Percentiles rank a stretch among this genome's conserved stretches.
Conservation (phyloP, 2,797 vertebrate species). For the Sebastes minor region DNA sequence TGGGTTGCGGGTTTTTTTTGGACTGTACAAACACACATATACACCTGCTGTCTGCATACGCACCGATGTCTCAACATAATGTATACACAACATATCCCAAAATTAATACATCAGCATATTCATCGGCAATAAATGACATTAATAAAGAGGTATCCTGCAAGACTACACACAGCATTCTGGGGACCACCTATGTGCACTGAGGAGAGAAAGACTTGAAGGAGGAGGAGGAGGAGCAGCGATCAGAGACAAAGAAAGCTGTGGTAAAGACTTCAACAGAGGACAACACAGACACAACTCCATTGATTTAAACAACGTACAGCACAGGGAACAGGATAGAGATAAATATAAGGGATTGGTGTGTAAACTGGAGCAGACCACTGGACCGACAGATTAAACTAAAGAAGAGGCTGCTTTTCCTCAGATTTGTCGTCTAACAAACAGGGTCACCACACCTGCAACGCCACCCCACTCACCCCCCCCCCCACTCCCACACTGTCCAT, state of each 20-base stretch:
- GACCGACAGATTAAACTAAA: slow-evolving; percentile 32
- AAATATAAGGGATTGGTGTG: slow-evolving; percentile 33
- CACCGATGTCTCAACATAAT: slow-evolving; percentile 55
- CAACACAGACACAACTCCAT: slow-evolving; percentile 59
- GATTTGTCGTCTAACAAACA: not conserved
- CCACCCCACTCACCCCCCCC: not conserved
- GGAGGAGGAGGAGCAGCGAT: slow-evolving; percentile 21
- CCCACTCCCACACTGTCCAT: not conserved
- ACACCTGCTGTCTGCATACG: slow-evolving; percentile 58
- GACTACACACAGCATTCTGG: slow-evolving; percentile 73
- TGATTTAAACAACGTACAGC: slow-evolving; percentile 40
- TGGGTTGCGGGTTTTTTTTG: slow-evolving; percentile 39
- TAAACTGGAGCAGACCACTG: slow-evolving; percentile 80
- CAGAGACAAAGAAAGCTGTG: slow-evolving; percentile 53
- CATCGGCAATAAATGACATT: slow-evolving; percentile 65
- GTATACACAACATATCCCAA: slow-evolving; percentile 69
- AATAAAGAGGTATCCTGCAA: slow-evolving; percentile 75
- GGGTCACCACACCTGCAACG: not conserved
- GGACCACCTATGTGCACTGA: slow-evolving; percentile 66
- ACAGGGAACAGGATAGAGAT: slow-evolving; percentile 39
- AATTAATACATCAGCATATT: slow-evolving; percentile 74
- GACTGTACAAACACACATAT: slow-evolving; percentile 70
- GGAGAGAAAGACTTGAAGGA: slow-evolving; percentile 51
- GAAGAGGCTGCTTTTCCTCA: slow-evolving; percentile 30
- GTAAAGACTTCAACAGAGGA: slow-evolving; percentile 60